These are phyloP conservation scores for Ctenopoma kingsleyae DNA, from an alignment of 2,797 vertebrate genomes.

Conservation along the genomic window DNA sequence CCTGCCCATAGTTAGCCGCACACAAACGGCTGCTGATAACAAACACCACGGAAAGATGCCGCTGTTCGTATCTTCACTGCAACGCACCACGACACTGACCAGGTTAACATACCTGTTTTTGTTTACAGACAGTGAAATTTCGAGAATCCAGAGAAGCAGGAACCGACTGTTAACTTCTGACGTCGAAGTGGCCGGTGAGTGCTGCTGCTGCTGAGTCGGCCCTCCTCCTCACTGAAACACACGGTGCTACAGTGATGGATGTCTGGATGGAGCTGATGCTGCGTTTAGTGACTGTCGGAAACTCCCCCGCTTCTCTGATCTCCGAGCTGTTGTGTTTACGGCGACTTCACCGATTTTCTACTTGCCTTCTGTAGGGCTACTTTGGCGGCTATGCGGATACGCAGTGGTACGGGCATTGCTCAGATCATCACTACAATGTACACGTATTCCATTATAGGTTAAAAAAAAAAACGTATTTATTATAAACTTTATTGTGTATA, in stretches of 20 bases:
- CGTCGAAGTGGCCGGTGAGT: slow-evolving; percentile 24
- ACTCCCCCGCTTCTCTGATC: neutral
- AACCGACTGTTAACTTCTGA: slow-evolving; percentile 32
- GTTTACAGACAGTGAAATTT: neutral
- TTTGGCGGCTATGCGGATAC: too few relatives aligned
- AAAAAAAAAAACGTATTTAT: too few relatives aligned
- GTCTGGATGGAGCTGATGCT: slow-evolving; percentile 32
- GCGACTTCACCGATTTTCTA: too few relatives aligned
- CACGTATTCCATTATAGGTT: too few relatives aligned
- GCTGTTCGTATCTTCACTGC: neutral
- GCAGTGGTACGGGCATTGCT: too few relatives aligned
- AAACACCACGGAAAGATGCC: slow-evolving; percentile 21
- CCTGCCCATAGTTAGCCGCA: slow-evolving; percentile 32
- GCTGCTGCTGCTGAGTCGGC: neutral
- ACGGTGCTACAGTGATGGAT: slow-evolving; percentile 29
- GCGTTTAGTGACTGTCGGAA: slow-evolving; percentile 50
- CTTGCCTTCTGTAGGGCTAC: too few relatives aligned
- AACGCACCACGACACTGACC: neutral
- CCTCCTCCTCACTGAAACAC: slow-evolving; percentile 22
- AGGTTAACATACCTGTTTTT: slow-evolving; percentile 56
- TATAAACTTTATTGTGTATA: too few relatives aligned
- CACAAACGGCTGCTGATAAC: slow-evolving; percentile 10
- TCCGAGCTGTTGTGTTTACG: slow-evolving; percentile 1
- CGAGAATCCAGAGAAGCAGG: neutral
- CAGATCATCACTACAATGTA: too few relatives aligned